Conservation (phyloP, 2,113 vertebrate species). For the Engystomops pustulosus region DNA sequence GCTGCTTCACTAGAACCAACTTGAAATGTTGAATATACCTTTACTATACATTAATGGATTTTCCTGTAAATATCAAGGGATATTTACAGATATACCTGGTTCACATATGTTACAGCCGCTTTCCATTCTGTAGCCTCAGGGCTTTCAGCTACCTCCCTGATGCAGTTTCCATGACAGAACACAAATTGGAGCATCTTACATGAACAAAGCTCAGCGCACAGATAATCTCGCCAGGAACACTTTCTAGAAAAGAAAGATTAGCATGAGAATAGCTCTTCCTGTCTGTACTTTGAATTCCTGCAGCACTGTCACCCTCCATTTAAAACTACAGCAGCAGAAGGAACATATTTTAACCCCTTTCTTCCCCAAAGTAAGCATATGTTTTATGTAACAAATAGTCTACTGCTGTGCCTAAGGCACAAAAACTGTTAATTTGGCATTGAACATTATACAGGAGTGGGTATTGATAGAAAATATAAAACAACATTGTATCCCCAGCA, state of each 20-base stretch:
- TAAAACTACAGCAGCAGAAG: conserved; percentile 29
- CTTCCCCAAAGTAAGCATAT: neutral
- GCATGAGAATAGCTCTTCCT: conserved; percentile 54
- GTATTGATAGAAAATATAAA: conserved; percentile 40
- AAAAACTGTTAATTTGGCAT: conserved; percentile 27
- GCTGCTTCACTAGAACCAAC: neutral
- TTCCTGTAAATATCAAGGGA: neutral
- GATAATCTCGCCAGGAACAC: conserved; percentile 46
- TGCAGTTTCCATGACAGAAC: conserved; percentile 44
- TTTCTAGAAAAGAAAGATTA: conserved; percentile 52
- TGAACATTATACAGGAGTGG: neutral
- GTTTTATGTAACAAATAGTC: neutral
- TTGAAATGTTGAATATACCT: neutral
- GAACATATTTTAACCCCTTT: conserved; percentile 40
- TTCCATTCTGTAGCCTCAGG: conserved; percentile 12
- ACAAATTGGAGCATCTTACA: conserved; percentile 50
- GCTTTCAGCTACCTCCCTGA: conserved; percentile 1
- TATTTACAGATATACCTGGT: neutral
- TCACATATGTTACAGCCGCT: neutral
- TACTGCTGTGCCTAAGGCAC: neutral
- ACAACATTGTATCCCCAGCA: conserved; percentile 32
- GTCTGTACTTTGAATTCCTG: conserved; percentile 29
- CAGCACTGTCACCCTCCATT: conserved; percentile 42
- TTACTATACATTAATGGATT: neutral
- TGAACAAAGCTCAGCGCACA: conserved; percentile 43